phyloP scores from a whole-genome alignment of 2,113 vertebrate genomes.

The Atrichornis clamosus region DNA sequence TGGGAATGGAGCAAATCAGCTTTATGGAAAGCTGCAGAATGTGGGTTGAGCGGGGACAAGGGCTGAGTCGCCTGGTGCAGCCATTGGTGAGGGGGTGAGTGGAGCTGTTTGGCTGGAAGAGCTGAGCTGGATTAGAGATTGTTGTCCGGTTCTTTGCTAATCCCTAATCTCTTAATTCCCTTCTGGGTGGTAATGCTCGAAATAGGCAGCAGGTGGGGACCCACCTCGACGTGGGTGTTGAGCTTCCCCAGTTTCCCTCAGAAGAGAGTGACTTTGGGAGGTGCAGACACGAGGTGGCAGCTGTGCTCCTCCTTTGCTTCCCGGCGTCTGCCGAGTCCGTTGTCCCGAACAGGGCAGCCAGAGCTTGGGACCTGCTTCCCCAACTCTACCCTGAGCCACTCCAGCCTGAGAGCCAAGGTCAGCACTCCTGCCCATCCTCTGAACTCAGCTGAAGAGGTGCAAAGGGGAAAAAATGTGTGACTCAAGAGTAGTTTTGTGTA shows the following conservation, averaged over 20 bases:
- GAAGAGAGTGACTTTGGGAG: rapidly evolving
- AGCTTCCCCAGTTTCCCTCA: rapidly evolving
- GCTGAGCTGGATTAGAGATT: not conserved
- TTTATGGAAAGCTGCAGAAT: not conserved
- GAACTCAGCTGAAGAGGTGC: not conserved
- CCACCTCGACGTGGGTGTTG: rapidly evolving
- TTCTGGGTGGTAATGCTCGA: rapidly evolving
- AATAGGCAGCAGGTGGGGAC: not conserved
- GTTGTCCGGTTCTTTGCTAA: not conserved
- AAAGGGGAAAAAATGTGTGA: not conserved
- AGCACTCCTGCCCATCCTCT: not conserved
- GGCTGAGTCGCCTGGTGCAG: not conserved
- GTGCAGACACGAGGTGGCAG: not conserved
- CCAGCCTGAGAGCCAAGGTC: not conserved
- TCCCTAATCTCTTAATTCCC: not conserved
- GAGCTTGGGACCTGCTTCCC: not conserved
- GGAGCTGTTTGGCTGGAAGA: not conserved
- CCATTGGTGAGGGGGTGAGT: not conserved
- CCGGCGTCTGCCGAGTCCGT: rapidly evolving
- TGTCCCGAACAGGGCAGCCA: not conserved
- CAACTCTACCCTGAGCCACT: not conserved
- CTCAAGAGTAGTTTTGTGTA: not conserved
- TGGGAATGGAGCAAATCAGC: not conserved
- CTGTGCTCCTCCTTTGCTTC: not conserved
- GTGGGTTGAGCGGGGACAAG: not conserved